These are phyloP conservation scores for Protomyctophum bolini DNA, from an alignment of 2,113 vertebrate genomes.

Conservation along the genomic window DNA sequence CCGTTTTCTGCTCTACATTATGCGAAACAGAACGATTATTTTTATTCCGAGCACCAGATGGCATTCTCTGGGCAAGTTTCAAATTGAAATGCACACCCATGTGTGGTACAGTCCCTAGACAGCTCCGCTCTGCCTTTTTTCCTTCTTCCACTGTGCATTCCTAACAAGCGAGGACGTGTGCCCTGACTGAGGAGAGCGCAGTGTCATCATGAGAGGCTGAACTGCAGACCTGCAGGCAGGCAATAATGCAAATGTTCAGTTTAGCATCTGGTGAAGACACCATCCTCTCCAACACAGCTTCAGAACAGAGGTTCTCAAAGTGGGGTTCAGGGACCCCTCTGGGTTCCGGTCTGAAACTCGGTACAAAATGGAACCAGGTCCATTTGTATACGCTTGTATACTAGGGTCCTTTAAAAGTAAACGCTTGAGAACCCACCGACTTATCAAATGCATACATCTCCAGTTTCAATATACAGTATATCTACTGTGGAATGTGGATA, in stretches of 20 bases:
- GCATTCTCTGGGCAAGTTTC: constrained; percentile 15
- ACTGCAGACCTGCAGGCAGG: neutral
- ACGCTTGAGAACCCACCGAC: neutral
- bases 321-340: no score
- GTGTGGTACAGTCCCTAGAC: constrained; percentile 25
- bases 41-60: constrained; percentile 39
- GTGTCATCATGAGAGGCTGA: neutral
- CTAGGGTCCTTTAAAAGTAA: constrained; percentile 5
- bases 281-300: neutral
- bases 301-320: no score
- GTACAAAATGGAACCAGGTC: no score
- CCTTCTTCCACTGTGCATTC: constrained; percentile 8
- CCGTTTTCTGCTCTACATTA: constrained; percentile 8
- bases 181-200: constrained; percentile 6
- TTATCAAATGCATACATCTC: neutral
- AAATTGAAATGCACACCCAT: constrained; percentile 4
- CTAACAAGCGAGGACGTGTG: constrained; percentile 9
- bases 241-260: constrained; percentile 5
- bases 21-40: constrained; percentile 11
- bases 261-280: neutral
- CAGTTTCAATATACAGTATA: constrained; percentile 1
- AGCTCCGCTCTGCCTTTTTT: constrained; percentile 4
- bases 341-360: no score
- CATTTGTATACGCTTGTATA: no score
- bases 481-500: neutral